A percentile compares a stretch with the other conserved stretches of the same genome.
Evolutionary conservation across 2,113 vertebrate genomes (phyloP).

Genomic region (human): GRCh38 chr1:224493001-224493500

Average conservation of each 20-base stretch:
- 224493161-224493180: not conserved
- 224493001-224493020: not conserved
- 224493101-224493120: not conserved
- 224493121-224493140: slow-evolving; percentile 47
- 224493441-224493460: not conserved
- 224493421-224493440: not conserved
- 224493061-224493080: not conserved
- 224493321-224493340: slow-evolving; percentile 2
- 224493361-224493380: not conserved
- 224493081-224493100: not conserved
- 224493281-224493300: not conserved
- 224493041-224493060: not conserved
- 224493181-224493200: slow-evolving; percentile 13
- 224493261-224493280: not conserved
- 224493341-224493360: not conserved
- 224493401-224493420: not conserved
- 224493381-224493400: not conserved
- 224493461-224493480: not conserved
- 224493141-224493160: not conserved
- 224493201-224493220: not conserved
- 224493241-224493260: not conserved
- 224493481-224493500: not conserved
- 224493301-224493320: not conserved
- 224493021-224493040: not conserved
- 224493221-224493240: not conserved